A percentile compares a stretch with the other conserved stretches of the same genome.
Evolutionary conservation across 2,113 vertebrate species (phyloP).

Genomic region (Corydoras maculifer): DNA sequence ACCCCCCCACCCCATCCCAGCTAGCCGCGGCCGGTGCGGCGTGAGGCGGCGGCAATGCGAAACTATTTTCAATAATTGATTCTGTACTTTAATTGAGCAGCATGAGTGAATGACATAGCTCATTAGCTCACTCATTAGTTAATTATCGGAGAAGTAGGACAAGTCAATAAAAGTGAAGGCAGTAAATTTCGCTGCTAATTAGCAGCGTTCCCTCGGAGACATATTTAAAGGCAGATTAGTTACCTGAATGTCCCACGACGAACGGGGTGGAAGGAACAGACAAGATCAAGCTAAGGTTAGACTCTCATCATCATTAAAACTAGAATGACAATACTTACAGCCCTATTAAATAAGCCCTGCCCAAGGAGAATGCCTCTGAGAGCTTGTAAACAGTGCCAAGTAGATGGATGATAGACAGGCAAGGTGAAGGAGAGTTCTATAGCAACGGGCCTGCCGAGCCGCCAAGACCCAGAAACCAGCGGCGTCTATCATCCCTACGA

Average conservation of each 20-base stretch:
- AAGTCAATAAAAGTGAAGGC: constrained; percentile 99
- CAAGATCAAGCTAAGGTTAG: constrained; percentile 58
- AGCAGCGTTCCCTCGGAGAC: constrained; percentile 97
- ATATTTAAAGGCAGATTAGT: constrained; percentile 99
- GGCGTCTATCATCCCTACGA: too few relatives aligned
- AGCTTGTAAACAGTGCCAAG: constrained; percentile 38
- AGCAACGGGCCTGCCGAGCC: neutral
- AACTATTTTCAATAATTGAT: constrained; percentile 99
- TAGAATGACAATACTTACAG: constrained; percentile 50
- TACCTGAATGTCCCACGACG: constrained; percentile 89
- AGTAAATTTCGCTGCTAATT: constrained; percentile 99
- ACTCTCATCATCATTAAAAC: constrained; percentile 55
- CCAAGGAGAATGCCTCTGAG: constrained; percentile 36
- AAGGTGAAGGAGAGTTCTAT: constrained; percentile 28
- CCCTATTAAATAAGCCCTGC: constrained; percentile 40
- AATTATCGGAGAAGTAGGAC: constrained; percentile 99
- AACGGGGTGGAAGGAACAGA: constrained; percentile 65
- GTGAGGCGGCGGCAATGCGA: constrained; percentile 68
- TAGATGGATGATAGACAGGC: constrained; percentile 37
- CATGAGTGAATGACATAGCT: constrained; percentile 99
- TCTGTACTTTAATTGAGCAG: constrained; percentile 98
- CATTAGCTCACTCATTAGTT: constrained; percentile 99
- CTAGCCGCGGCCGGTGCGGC: neutral
- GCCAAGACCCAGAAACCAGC: neutral
- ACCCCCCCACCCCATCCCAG: neutral